Evolutionary conservation across 2,888 invertebrate genomes (phyloP).

Genomic region (Serrognathus titanus): DNA sequence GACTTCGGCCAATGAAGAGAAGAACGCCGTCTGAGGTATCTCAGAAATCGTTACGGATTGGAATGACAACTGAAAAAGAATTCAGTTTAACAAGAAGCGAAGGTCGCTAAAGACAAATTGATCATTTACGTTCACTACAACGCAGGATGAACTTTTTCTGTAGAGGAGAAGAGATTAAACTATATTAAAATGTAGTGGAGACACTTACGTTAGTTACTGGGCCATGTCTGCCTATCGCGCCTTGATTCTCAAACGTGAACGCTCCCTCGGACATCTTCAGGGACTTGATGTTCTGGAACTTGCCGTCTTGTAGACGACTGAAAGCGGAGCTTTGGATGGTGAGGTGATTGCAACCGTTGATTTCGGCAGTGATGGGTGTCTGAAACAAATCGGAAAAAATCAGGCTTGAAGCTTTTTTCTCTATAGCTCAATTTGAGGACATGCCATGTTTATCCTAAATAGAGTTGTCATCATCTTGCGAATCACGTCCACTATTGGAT

Average conservation of each 20-base stretch:
- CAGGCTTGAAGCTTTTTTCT: no score
- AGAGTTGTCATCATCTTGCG: no score
- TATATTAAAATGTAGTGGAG: no score
- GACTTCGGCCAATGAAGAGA: slow-evolving; percentile 61
- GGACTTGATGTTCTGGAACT: slow-evolving; percentile 55
- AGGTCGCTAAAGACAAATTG: background rate
- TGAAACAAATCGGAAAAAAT: slow-evolving; percentile 35
- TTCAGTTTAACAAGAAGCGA: background rate
- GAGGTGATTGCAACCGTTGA: slow-evolving; percentile 57
- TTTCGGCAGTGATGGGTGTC: slow-evolving; percentile 62
- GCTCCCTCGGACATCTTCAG: slow-evolving; percentile 59
- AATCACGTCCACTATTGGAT: no score
- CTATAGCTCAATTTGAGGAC: no score
- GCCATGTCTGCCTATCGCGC: slow-evolving; percentile 60
- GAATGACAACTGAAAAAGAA: slow-evolving; percentile 57
- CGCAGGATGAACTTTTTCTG: background rate
- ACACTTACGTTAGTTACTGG: slow-evolving; percentile 53
- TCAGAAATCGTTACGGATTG: slow-evolving; percentile 58
- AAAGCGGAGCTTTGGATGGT: slow-evolving; percentile 62
- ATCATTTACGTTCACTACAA: no score
- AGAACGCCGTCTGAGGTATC: slow-evolving; percentile 61
- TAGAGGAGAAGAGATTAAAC: no score
- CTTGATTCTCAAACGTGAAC: slow-evolving; percentile 61
- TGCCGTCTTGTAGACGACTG: slow-evolving; percentile 62
- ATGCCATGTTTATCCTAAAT: no score